Conservation (phyloP, 2,888 invertebrate species). For the Phyllotreta cruciferae region DNA sequence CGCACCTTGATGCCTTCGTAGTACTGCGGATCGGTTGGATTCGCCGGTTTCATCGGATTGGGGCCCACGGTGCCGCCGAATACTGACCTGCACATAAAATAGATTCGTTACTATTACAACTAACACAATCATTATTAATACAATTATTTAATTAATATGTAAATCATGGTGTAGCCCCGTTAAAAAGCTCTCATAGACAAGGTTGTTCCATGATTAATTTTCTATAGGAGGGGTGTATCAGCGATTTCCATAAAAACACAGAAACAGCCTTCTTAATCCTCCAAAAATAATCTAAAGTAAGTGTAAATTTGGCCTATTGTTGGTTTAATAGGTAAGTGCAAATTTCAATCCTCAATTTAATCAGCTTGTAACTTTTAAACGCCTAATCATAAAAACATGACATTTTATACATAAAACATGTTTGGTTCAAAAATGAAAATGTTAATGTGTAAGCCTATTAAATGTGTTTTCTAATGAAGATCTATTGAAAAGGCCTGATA, state of each 20-base stretch:
- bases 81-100: conserved; percentile 67
- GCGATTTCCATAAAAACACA: background rate
- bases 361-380: too few species aligned
- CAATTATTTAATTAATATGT: background rate
- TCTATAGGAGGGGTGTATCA: conserved; percentile 18
- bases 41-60: conserved; percentile 70
- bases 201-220: conserved; percentile 14
- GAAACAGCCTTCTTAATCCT: conserved; percentile 14
- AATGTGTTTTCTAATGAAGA: too few species aligned
- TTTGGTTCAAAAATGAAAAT: too few species aligned
- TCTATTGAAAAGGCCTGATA: too few species aligned
- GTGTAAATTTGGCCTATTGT: too few species aligned
- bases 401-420: too few species aligned
- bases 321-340: background rate
- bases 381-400: too few species aligned
- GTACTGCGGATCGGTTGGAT: conserved; percentile 64
- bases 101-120: background rate
- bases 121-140: conserved; percentile 1
- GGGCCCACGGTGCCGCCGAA: conserved; percentile 87
- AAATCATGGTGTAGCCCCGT: conserved; percentile 14
- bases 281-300: conserved; percentile 2
- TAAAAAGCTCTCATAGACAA: conserved; percentile 9
- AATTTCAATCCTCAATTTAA: too few species aligned
- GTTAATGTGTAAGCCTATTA: too few species aligned
- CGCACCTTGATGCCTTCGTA: conserved; percentile 75